Evolutionary conservation across 1,140 invertebrate genomes (phyloP), one percentile per base, ranked within the genome.

Genomic region (Triops cancriformis): DNA sequence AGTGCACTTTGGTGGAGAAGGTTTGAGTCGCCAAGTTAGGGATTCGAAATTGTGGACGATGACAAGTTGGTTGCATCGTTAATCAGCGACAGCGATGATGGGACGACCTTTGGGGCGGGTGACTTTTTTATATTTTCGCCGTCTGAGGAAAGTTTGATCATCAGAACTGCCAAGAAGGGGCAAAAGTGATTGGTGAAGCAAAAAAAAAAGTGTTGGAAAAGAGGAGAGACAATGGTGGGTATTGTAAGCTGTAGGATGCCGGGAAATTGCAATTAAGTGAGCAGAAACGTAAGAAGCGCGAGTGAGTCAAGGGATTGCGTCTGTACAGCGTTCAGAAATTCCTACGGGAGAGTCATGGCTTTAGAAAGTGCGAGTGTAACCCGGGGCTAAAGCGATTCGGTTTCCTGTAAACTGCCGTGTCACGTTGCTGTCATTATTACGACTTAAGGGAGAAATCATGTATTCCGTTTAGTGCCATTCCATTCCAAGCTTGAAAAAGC

Each of bases 201-300:
- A 64, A 64, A 64, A 64, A 64, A 64, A 14, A 64, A 64, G n/a
- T n/a, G n/a, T n/a, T n/a, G n/a, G n/a, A 64, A 64, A 64, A 64
- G 23, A 64, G 51, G 51, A 64, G 51, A 64, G 18, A 64, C 51
- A 64, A 64, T 64, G 51, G 51, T 23, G 51, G n/a, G 23, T 64
- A 64, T 64, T 64, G 14, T 23, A 64, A 64, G 51, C 51, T 64
- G 6, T 64, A 14, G 6, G 51, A 23, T 23, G 14, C 18, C 51
- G 51, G 51, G 51, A 64, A 64, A 23, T 23, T 64, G n/a, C 51
- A 64, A 64, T 64, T 5, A 64, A 23, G 51, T 18, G 51, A 23
- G 7, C 2, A 37, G 51, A 0, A 64, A 64, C 14, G 51, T 23
- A 64, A 12, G 23, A 0, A 64, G 14, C 18, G 51, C 5, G 10